Percentiles rank a stretch among this genome's conserved stretches.
These are phyloP conservation scores for Corythornis vintsioides DNA, from an alignment of 2,113 vertebrate genomes.

Conservation along the genomic window DNA sequence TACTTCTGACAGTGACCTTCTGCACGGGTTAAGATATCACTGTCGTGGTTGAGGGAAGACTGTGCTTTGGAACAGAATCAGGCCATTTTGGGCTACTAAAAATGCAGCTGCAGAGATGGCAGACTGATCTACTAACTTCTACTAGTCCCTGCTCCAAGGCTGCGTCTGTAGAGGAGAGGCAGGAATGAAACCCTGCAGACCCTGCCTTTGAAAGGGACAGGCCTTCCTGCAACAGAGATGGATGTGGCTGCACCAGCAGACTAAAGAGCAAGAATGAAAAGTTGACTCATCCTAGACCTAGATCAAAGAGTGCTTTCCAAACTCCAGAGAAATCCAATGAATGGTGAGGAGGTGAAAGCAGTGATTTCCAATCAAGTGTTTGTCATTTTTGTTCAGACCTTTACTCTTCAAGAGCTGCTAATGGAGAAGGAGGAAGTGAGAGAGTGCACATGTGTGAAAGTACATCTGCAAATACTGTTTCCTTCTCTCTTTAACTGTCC, in stretches of 20 bases:
- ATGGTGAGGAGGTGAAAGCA: not conserved
- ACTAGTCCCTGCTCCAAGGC: rapidly evolving
- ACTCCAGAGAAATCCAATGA: not conserved
- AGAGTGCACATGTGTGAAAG: not conserved
- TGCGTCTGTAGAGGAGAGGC: not conserved
- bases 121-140: rapidly evolving
- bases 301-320: not conserved
- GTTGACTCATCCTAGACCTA: not conserved
- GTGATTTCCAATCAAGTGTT: not conserved
- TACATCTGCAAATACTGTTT: not conserved
- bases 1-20: not conserved
- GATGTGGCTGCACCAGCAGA: not conserved
- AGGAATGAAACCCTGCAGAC: not conserved
- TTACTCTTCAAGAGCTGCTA: not conserved
- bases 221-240: not conserved
- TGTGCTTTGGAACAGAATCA: not conserved
- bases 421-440: conserved; percentile 33
- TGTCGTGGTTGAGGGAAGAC: rapidly evolving
- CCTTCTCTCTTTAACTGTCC: not conserved
- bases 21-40: not conserved
- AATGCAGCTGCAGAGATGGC: not conserved
- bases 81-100: not conserved
- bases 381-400: not conserved
- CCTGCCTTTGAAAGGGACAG: not conserved
- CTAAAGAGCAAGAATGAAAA: not conserved